Conservation (phyloP, 2,113 vertebrate genomes). For the Phylloscopus trochilus region DNA sequence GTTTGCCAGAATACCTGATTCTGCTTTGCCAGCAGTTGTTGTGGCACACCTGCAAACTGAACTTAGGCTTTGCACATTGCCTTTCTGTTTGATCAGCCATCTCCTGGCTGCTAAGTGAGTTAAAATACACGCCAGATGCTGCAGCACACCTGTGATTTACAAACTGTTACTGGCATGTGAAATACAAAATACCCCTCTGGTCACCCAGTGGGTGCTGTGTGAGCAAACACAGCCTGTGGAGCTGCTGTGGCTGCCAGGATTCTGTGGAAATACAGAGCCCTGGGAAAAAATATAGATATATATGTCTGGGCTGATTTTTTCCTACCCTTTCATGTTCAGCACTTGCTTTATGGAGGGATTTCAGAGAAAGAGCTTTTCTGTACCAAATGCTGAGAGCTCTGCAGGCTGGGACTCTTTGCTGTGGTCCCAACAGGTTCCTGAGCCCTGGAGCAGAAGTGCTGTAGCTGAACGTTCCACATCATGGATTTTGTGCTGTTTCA, state of each 20-base stretch:
- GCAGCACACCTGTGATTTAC: not conserved
- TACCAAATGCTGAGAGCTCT: not conserved
- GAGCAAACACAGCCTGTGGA: not conserved
- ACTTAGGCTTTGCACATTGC: not conserved
- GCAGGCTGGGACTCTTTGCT: not conserved
- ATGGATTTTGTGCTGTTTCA: not conserved
- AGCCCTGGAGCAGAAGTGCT: not conserved
- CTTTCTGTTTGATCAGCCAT: not conserved
- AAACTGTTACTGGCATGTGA: not conserved
- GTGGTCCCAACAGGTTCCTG: not conserved
- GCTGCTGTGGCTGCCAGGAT: not conserved
- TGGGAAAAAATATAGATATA: too few species aligned
- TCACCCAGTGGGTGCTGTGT: not conserved
- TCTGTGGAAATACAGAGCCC: not conserved
- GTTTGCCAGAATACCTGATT: not conserved
- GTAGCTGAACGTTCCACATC: accelerated
- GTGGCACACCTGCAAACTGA: not conserved
- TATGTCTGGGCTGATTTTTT: not conserved
- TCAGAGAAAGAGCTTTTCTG: not conserved
- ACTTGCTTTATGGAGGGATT: not conserved
- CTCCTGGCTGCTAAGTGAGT: not conserved
- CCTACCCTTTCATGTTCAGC: not conserved
- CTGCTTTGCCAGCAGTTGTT: not conserved
- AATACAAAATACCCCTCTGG: not conserved
- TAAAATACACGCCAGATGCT: not conserved